Evolutionary conservation across 2,888 invertebrate species (phyloP).

Genomic region (Epirrhoe tristata): DNA sequence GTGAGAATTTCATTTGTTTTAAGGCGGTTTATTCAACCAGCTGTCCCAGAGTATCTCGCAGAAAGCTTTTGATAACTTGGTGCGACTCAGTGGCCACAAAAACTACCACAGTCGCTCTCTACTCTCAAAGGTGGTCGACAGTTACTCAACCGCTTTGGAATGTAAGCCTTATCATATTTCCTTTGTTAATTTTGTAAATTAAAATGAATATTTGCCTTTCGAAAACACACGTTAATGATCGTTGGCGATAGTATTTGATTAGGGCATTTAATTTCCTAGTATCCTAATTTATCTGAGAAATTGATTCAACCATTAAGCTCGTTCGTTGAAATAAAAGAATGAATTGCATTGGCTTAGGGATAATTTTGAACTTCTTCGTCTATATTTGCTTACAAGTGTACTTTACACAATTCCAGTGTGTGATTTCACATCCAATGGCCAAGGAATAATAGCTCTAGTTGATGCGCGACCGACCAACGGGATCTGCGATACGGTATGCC

Average conservation of each 20-base stretch:
- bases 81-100: constrained; percentile 53
- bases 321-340: too few relatives aligned
- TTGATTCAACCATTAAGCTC: too few relatives aligned
- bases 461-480: constrained; percentile 73
- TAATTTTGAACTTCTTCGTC: too few relatives aligned
- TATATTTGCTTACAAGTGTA: neutral
- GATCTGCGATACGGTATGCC: constrained; percentile 71
- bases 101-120: constrained; percentile 64
- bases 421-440: constrained; percentile 60
- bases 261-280: too few relatives aligned
- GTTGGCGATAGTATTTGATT: neutral
- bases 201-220: too few relatives aligned
- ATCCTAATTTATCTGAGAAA: too few relatives aligned
- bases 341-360: too few relatives aligned
- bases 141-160: constrained; percentile 72
- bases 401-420: constrained; percentile 61
- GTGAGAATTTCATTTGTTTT: constrained; percentile 33
- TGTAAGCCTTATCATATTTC: constrained; percentile 56
- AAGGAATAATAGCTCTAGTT: constrained; percentile 67
- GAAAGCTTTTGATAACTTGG: constrained; percentile 62
- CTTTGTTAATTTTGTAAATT: neutral
- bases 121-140: constrained; percentile 62
- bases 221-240: neutral
- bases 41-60: constrained; percentile 57
- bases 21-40: constrained; percentile 81